Conservation (phyloP, 2,797 vertebrate genomes). For the Halcyon leucocephala region DNA sequence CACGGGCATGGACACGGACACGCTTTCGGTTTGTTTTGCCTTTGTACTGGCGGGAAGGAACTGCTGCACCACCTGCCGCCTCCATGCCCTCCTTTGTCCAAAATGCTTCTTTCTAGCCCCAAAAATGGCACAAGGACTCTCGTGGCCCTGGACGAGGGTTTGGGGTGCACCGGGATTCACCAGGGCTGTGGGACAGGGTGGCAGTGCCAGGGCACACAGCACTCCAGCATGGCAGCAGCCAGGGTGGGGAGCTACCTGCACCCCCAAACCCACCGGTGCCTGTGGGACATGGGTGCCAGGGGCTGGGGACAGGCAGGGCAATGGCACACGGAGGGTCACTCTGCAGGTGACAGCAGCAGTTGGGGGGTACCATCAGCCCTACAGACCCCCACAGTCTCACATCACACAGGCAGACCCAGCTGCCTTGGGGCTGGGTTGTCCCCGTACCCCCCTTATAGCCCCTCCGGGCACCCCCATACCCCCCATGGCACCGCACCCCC, state of each 20-base stretch:
- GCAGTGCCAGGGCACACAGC: not conserved
- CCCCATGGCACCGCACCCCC: not conserved
- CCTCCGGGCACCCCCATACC: not conserved
- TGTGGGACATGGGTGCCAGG: not conserved
- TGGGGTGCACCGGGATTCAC: rapidly evolving
- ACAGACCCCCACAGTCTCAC: rapidly evolving
- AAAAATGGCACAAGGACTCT: not conserved
- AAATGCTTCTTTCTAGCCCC: not conserved
- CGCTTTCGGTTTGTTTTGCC: constrained; percentile 61
- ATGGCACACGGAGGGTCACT: not conserved
- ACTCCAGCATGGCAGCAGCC: rapidly evolving
- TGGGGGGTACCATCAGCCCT: not conserved
- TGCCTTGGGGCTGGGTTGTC: not conserved
- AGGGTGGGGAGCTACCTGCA: not conserved
- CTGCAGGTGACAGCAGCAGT: not conserved
- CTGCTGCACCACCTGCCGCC: constrained; percentile 59
- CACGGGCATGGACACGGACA: not conserved
- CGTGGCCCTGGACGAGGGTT: not conserved
- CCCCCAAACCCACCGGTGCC: not conserved
- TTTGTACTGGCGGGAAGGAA: constrained; percentile 70
- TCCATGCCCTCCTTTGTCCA: constrained; percentile 33
- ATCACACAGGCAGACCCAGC: not conserved
- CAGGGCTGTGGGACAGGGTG: not conserved
- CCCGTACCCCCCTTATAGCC: not conserved
- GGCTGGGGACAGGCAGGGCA: not conserved